These are phyloP conservation scores for Corythornis cristatus DNA, from an alignment of 2,113 vertebrate genomes.

Conservation along the genomic window DNA sequence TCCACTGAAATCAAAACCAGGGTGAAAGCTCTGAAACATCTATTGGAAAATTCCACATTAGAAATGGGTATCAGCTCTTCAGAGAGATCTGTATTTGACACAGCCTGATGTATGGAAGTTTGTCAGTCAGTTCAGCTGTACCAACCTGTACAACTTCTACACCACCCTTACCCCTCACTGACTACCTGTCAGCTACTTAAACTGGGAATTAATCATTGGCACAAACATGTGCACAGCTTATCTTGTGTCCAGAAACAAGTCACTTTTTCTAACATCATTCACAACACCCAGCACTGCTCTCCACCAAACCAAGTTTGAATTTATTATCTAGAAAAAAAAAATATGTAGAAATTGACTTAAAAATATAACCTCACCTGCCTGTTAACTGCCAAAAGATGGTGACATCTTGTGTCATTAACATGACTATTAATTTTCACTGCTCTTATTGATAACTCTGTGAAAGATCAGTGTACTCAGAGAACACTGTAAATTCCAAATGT, in stretches of 20 bases:
- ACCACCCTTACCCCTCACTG: neutral
- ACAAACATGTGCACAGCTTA: neutral
- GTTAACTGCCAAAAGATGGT: neutral
- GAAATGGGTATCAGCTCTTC: neutral
- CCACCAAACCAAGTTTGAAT: neutral
- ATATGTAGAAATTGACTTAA: neutral
- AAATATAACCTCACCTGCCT: neutral
- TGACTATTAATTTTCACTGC: neutral
- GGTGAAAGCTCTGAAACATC: neutral
- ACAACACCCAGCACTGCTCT: neutral
- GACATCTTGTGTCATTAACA: neutral
- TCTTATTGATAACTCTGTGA: neutral
- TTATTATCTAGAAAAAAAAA: neutral
- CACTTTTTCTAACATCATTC: neutral
- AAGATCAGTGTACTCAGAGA: neutral
- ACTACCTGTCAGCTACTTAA: neutral
- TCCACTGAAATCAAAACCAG: neutral
- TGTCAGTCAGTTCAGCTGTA: neutral
- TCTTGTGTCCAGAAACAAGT: neutral
- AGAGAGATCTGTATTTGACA: neutral
- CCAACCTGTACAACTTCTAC: neutral
- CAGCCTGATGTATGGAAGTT: neutral
- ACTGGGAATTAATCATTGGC: neutral
- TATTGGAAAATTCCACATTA: neutral
- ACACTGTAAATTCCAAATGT: neutral